Percentiles rank a stretch among this genome's conserved stretches.
Conservation (phyloP, 2,888 invertebrate species). For the Drosophila mimetica region DNA sequence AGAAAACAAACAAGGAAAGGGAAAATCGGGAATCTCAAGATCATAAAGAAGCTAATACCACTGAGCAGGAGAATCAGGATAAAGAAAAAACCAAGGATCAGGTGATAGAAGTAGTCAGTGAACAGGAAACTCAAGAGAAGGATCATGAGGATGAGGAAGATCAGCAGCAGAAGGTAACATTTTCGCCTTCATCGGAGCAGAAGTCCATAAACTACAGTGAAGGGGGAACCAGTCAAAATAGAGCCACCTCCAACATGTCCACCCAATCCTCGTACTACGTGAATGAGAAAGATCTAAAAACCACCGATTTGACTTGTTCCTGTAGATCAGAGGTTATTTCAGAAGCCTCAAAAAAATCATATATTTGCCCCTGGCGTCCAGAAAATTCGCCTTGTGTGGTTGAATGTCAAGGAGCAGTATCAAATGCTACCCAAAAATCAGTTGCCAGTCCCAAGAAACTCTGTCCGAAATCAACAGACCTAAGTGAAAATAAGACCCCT, state of each 20-base stretch:
- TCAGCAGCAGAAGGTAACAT: background rate
- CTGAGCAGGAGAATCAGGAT: background rate
- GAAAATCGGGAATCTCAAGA: background rate
- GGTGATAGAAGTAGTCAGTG: background rate
- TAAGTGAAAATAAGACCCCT: too few species aligned
- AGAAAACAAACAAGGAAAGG: background rate
- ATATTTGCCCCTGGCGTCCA: background rate
- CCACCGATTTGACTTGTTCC: conserved; percentile 4
- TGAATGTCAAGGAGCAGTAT: background rate
- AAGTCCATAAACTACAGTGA: background rate
- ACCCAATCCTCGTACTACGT: conserved; percentile 19
- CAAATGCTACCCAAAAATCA: background rate
- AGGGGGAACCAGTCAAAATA: background rate
- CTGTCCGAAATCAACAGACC: background rate
- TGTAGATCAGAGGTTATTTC: background rate
- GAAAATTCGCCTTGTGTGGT: background rate
- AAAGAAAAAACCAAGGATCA: background rate
- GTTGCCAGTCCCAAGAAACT: background rate
- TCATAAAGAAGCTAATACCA: background rate
- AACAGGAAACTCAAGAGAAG: too few species aligned
- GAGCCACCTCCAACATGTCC: conserved; percentile 1
- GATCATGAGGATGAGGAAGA: background rate
- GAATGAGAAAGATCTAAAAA: conserved; percentile 10
- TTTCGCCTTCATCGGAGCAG: background rate
- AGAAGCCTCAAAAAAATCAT: background rate